These are phyloP conservation scores for Tipula lateralis DNA, from an alignment of 2,888 invertebrate species.

Conservation along the genomic window DNA sequence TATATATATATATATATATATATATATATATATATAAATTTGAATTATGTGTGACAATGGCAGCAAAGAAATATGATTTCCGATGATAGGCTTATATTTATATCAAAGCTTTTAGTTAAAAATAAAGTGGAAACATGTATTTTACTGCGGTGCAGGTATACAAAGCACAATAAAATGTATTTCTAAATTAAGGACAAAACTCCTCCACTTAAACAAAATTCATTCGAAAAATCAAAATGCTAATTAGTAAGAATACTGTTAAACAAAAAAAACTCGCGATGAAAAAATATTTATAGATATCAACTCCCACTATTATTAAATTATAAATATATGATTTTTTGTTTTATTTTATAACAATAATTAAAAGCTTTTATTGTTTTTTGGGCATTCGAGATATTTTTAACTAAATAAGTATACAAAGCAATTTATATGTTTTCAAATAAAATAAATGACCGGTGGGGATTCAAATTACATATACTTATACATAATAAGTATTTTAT, in stretches of 20 bases:
- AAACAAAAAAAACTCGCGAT: no score
- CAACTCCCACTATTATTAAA: not conserved
- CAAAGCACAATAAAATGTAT: not conserved
- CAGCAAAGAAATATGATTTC: not conserved
- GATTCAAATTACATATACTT: no score
- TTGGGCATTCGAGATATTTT: no score
- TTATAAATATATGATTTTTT: no score
- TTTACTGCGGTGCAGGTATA: not conserved
- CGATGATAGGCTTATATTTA: not conserved
- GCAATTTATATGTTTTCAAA: no score
- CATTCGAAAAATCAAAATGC: not conserved
- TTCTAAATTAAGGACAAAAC: not conserved
- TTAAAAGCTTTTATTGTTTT: no score
- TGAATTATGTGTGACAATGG: not conserved
- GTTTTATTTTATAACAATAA: no score
- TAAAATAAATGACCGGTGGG: no score
- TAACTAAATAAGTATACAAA: no score
- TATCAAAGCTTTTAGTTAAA: not conserved
- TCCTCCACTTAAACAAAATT: not conserved
- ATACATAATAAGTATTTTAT: no score
- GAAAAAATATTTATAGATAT: not conserved
- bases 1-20: no score
- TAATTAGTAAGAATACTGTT: not conserved
- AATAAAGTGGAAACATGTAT: not conserved
- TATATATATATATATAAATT: no score